Evolutionary conservation across 1,140 invertebrate genomes (phyloP).

Genomic region (Mya arenaria): DNA sequence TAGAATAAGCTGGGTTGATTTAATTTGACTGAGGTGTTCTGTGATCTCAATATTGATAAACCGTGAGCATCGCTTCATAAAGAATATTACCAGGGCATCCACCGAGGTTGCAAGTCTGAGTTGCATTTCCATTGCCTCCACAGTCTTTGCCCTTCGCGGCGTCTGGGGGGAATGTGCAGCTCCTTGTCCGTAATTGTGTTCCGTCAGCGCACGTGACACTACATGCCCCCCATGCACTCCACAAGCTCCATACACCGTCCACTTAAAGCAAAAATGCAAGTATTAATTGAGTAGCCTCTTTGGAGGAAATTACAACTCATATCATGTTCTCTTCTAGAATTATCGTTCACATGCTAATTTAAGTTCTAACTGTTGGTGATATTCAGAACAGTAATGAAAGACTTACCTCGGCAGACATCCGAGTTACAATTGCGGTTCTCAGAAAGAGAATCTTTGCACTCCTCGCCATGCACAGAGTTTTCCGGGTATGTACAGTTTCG

Average conservation of each 20-base stretch:
- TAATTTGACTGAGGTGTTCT: too few species aligned
- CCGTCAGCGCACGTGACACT: constrained; percentile 66
- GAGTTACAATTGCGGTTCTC: constrained; percentile 30
- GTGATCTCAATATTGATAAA: too few species aligned
- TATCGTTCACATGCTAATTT: neutral
- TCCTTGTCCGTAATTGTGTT: constrained; percentile 50
- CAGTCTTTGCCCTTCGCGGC: constrained; percentile 51
- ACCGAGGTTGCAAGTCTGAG: constrained; percentile 46
- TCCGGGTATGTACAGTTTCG: constrained; percentile 80
- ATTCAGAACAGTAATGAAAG: neutral
- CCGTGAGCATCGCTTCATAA: too few species aligned
- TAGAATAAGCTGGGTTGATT: too few species aligned
- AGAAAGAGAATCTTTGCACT: constrained; percentile 45
- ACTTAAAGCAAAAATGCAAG: neutral
- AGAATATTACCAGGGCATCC: constrained; percentile 59
- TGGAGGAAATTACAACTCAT: neutral
- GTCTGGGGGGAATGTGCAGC: constrained; percentile 61
- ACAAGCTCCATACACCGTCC: neutral
- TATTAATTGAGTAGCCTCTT: neutral
- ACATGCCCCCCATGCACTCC: constrained; percentile 66
- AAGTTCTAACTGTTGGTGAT: neutral
- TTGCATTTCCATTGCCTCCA: constrained; percentile 45
- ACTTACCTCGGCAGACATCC: constrained; percentile 39
- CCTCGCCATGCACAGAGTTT: constrained; percentile 78
- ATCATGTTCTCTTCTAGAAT: neutral